phyloP scores from a whole-genome alignment of 2,113 vertebrate species.

The Dryoscopus gambensis region DNA sequence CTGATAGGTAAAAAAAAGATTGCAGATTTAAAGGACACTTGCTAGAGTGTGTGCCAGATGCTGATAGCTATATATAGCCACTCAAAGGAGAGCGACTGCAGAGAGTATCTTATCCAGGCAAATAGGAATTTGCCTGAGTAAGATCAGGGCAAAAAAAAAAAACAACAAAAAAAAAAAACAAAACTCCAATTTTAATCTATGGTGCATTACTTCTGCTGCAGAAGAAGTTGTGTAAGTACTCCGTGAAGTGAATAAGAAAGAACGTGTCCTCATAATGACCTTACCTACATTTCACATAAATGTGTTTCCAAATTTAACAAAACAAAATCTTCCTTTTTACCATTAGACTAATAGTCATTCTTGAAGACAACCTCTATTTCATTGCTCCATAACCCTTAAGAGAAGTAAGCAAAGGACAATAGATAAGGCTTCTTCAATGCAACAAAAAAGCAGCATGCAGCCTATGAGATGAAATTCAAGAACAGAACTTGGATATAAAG shows the following conservation, averaged over 20 bases:
- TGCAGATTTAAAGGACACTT: constrained; percentile 4
- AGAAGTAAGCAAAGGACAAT: neutral
- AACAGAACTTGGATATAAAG: neutral
- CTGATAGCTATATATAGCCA: constrained; percentile 37
- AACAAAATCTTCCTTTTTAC: neutral
- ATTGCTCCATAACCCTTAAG: neutral
- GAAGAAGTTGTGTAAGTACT: neutral
- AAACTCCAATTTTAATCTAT: neutral
- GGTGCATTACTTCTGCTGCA: neutral
- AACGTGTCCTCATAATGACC: neutral
- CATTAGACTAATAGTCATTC: neutral
- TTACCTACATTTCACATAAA: constrained; percentile 2
- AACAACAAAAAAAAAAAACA: neutral
- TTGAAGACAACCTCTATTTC: neutral
- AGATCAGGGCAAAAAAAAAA: neutral
- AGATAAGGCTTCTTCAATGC: neutral
- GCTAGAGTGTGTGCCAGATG: neutral
- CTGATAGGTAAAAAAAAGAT: neutral
- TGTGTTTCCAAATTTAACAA: neutral
- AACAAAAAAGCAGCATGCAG: neutral
- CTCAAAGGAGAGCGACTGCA: neutral
- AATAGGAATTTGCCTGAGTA: neutral
- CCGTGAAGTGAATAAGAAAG: neutral
- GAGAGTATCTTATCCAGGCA: neutral
- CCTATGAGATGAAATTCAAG: neutral